Evolutionary conservation across 2,797 vertebrate species (phyloP), one percentile per base, ranked within the genome.

Genomic region (Manis pentadactyla): DNA sequence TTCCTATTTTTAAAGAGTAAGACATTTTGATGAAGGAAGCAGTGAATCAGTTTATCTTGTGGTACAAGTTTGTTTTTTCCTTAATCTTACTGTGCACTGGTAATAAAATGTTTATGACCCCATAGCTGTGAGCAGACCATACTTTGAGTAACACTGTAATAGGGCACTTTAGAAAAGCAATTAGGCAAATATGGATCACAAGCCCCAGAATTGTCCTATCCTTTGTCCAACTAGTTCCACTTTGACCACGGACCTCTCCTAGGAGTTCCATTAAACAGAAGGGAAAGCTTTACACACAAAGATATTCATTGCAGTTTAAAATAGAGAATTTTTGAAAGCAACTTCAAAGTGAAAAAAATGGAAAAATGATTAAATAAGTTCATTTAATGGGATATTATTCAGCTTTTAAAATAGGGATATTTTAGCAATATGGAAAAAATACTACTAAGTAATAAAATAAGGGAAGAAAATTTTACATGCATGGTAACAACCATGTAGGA

Each of bases 331-430:
- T 94, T 51, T 55, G 31, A 29, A 87, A 71, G 64, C 15, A 78
- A 93, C 64, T 69, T 79, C 31, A 34, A 93, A 51, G 71, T 78
- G 25, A 90, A 96, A 89, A 93, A 69, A 71, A 66, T 8, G 81
- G 51, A 34, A 55, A 68, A 90, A 87, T 25, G 8, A 42, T 93
- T 57, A 86, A 83, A 5, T 90, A 71, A 96, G 69, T 53, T n/a
- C 17, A 79, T 63, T 74, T 49, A 25, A 46, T 82, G 23, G 31
- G 27, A 49, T 79, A 89, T 55, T 66, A 88, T 86, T 10, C 39
- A 85, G 29, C 7, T 75, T 88, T 90, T 53, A 88, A 84, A 94
- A 89, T 2, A 90, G 49, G 15, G 78, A 34, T 87, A 82, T 29
- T 75, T 14, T 23, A 78, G 57, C 9, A 71, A 78, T 81, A 73